Percentiles rank a stretch among this genome's conserved stretches.
Conservation (phyloP, 2,113 vertebrate genomes). For the Trochalopteron elliotii region DNA sequence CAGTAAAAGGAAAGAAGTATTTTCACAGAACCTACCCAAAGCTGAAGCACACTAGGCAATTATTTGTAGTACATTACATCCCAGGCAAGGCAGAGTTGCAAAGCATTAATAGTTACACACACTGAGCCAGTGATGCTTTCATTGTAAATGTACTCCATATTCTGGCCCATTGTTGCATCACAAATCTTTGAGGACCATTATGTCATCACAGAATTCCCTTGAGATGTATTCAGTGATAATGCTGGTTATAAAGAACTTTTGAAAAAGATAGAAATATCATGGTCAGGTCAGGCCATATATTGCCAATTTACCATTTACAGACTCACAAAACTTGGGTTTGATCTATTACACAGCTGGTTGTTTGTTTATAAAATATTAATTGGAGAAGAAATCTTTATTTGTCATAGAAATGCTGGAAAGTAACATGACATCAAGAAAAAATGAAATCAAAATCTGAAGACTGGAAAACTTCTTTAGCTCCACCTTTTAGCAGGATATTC, state of each 20-base stretch:
- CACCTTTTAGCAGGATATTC: not conserved
- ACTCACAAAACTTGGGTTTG: not conserved
- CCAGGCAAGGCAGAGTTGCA: not conserved
- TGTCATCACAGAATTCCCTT: not conserved
- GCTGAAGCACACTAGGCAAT: not conserved
- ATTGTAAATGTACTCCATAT: not conserved
- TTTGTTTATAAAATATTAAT: constrained; percentile 2
- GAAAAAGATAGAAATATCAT: not conserved
- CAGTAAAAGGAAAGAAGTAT: not conserved
- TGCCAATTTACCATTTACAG: not conserved
- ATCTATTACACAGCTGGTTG: not conserved
- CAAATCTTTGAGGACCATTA: not conserved
- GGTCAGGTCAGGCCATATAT: not conserved
- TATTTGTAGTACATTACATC: constrained; percentile 9
- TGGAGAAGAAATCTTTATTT: not conserved
- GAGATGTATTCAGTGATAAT: not conserved
- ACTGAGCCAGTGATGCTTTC: not conserved
- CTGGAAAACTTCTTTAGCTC: not conserved
- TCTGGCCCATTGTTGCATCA: not conserved
- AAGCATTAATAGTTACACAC: not conserved
- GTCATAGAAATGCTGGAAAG: not conserved
- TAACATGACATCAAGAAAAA: not conserved
- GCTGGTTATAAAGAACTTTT: not conserved
- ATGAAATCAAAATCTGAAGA: not conserved
- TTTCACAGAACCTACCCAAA: not conserved